Base-by-base conservation (phyloP, 2,113 vertebrate species). In the Silurus meridionalis region DNA sequence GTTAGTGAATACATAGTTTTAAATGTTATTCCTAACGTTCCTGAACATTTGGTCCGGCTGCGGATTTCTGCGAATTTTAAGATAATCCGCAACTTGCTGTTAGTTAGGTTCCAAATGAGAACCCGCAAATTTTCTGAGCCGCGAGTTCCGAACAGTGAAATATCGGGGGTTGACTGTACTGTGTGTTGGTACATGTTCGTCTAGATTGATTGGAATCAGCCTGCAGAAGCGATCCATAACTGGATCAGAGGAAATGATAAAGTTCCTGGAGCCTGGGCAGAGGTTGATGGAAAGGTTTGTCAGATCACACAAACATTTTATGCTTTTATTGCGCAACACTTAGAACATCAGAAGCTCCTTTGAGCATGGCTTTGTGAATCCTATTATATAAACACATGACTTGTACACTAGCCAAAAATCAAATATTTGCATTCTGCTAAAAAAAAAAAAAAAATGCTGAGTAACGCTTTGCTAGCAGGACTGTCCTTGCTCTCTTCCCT, bases 231-330 rank as follows among this genome's bases (percentile, higher is more conserved):
- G 50, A 91, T 97, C 67, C 97, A 97, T 92, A 97, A 97, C 93
- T 97, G 96, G 96, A 97, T 97, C 92, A 91, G 97, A 85, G 96
- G 96, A 19, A 96, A 97, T 0, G 97, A 97, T 92, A 97, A 96
- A 90, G 95, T 97, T 23, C 97, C 97, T 0, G 97, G 97, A 0
- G 96, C 96, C 86, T 97, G 96, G 96, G 93, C 96, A 0, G 95
- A 96, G 83, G 92, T 96, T 9, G 93, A 96, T 5, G 96, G 96
- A 80, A 95, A 96, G 94, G 97, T 97, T 86, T 83, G 91, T 89
- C 48, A 25, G 15, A 11, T 53, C 25, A 81, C 25, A 69, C 64
- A n/a, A 5, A 37, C 60, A 61, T 77, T 74, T 53, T 72, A 37
- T 82, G 8, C 15, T 55, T 74, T 74, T 64, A 74, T 25, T 69